phyloP scores from a whole-genome alignment of 2,888 invertebrate genomes.

The Leptopilina drosophilae region DNA sequence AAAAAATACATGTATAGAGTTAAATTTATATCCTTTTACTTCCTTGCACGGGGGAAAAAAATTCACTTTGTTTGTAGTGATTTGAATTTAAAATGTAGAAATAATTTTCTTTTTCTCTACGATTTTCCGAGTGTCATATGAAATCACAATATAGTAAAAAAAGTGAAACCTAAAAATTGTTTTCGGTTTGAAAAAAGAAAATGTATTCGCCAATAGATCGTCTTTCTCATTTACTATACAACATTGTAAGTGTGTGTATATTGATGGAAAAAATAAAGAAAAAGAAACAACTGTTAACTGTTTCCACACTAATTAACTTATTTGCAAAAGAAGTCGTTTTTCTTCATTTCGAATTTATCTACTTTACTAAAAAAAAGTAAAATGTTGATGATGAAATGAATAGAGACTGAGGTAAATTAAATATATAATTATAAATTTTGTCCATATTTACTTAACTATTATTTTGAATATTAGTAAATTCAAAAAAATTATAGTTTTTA shows the following conservation, averaged over 20 bases:
- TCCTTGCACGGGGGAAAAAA: conserved; percentile 4
- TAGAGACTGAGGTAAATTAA: conserved; percentile 30
- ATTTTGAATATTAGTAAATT: background rate
- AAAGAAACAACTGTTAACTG: background rate
- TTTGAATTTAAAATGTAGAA: background rate
- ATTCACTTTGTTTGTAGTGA: background rate
- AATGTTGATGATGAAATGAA: conserved; percentile 1
- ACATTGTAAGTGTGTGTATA: conserved; percentile 29
- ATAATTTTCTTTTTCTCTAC: background rate
- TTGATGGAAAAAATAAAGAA: conserved; percentile 20
- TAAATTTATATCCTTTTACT: background rate
- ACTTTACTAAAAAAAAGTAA: background rate
- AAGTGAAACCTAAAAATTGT: background rate
- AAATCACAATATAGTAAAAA: conserved; percentile 2
- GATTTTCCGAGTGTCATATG: background rate
- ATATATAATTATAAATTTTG: background rate
- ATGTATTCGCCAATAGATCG: conserved; percentile 3
- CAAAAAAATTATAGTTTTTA: background rate
- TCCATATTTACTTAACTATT: too few relatives aligned
- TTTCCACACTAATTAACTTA: background rate
- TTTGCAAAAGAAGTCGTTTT: background rate
- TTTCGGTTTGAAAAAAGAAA: background rate
- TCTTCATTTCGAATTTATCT: background rate
- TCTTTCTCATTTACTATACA: background rate
- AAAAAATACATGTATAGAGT: conserved; percentile 7